These are phyloP conservation scores for Geotrupes spiniger DNA, from an alignment of 2,888 invertebrate genomes.

Conservation along the genomic window DNA sequence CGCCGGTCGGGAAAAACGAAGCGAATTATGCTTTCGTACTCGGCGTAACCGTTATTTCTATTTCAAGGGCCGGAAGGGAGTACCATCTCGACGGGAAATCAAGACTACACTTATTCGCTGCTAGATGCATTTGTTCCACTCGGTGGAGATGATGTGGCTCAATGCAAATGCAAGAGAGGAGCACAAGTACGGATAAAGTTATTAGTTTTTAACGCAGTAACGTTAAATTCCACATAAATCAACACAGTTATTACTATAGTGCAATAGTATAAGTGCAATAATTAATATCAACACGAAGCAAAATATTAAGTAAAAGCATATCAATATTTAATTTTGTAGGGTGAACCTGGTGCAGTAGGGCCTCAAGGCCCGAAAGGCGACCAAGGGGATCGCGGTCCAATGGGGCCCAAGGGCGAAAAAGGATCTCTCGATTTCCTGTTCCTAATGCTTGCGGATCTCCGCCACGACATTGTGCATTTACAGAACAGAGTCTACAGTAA, in stretches of 20 bases:
- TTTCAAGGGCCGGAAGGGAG: slow-evolving; percentile 32
- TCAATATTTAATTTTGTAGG: slow-evolving; percentile 52
- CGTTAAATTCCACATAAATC: too few species aligned
- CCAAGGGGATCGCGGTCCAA: slow-evolving; percentile 56
- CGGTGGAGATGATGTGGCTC: slow-evolving; percentile 50
- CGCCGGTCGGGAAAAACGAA: background rate
- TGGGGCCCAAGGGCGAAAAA: slow-evolving; percentile 60
- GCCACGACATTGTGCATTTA: slow-evolving; percentile 62
- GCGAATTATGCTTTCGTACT: slow-evolving; percentile 1
- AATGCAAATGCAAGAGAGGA: slow-evolving; percentile 65
- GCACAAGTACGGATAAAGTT: slow-evolving; percentile 52
- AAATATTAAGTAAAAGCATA: too few species aligned
- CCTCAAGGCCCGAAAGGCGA: slow-evolving; percentile 62
- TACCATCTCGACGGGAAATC: slow-evolving; percentile 35
- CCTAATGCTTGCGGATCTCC: slow-evolving; percentile 61
- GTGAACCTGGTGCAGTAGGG: slow-evolving; percentile 61
- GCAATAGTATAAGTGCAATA: too few species aligned
- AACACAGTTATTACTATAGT: too few species aligned
- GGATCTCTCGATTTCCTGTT: slow-evolving; percentile 64
- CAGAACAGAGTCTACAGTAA: slow-evolving; percentile 58
- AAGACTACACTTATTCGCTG: slow-evolving; percentile 56
- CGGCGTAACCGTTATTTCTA: slow-evolving; percentile 2
- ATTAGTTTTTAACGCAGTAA: too few species aligned
- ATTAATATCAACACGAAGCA: too few species aligned
- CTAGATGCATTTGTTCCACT: slow-evolving; percentile 61